A percentile compares a stretch with the other conserved stretches of the same genome.
phyloP scores from a whole-genome alignment of 2,113 vertebrate species.

The Octodon degus region DNA sequence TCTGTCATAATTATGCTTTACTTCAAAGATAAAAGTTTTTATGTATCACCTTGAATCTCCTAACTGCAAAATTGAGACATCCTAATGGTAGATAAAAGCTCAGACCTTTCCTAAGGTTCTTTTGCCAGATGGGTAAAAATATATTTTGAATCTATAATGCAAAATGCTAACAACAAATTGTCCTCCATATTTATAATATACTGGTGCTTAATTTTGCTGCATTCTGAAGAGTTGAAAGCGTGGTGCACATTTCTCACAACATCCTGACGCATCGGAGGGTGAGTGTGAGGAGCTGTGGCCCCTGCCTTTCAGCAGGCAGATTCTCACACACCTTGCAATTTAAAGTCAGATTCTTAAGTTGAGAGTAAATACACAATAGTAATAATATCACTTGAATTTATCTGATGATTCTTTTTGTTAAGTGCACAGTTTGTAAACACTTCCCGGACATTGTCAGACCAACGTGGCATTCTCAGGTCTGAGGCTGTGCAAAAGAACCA shows the following conservation, averaged over 20 bases:
- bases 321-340: slow-evolving; percentile 2
- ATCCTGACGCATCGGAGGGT: background rate
- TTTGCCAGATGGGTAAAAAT: background rate
- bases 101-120: background rate
- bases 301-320: background rate
- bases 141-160: slow-evolving; percentile 10
- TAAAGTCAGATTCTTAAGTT: background rate
- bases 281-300: background rate
- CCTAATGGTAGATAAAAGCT: background rate
- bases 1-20: background rate
- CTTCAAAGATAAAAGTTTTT: slow-evolving; percentile 48
- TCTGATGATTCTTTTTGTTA: background rate
- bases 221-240: background rate
- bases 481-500: background rate
- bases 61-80: background rate
- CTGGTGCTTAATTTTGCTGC: background rate
- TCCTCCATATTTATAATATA: background rate
- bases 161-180: background rate
- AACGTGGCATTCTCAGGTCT: background rate
- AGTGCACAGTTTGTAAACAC: background rate
- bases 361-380: background rate
- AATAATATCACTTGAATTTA: background rate
- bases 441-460: background rate
- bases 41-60: background rate
- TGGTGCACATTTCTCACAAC: accelerated